phyloP scores from a whole-genome alignment of 2,888 invertebrate species.

The Notodonta ziczac region DNA sequence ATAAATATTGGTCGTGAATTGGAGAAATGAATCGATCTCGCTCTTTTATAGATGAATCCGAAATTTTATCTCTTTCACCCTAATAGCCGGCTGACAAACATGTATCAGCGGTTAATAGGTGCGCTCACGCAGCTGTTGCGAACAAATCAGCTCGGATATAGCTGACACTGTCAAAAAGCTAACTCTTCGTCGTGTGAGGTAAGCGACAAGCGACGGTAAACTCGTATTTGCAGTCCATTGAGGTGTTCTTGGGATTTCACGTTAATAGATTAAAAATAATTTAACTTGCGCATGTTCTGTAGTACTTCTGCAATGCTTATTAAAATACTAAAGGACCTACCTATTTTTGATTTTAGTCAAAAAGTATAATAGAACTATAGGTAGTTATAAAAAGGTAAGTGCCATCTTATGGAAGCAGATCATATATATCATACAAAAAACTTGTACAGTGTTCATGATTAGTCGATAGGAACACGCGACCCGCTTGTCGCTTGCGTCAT shows the following conservation, averaged over 20 bases:
- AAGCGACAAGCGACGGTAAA: slow-evolving; percentile 51
- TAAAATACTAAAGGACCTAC: too few relatives aligned
- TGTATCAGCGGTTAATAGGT: slow-evolving; percentile 85
- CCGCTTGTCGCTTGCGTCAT: slow-evolving; percentile 39
- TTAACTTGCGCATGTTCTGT: too few relatives aligned
- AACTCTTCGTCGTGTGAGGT: slow-evolving; percentile 55
- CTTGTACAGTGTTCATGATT: neutral
- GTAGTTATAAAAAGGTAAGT: too few relatives aligned
- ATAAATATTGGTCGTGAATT: slow-evolving; percentile 79
- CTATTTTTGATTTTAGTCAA: too few relatives aligned
- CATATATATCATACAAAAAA: too few relatives aligned
- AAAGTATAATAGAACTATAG: too few relatives aligned
- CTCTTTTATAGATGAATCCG: slow-evolving; percentile 74
- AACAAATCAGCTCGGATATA: slow-evolving; percentile 84
- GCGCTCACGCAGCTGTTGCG: slow-evolving; percentile 82
- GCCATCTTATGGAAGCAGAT: too few relatives aligned
- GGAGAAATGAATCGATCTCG: slow-evolving; percentile 80
- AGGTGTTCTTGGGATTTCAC: neutral
- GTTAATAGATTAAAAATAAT: too few relatives aligned
- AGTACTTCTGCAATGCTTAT: too few relatives aligned
- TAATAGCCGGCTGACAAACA: slow-evolving; percentile 85
- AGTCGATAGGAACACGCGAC: slow-evolving; percentile 16
- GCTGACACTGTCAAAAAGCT: slow-evolving; percentile 83
- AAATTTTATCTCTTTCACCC: slow-evolving; percentile 80
- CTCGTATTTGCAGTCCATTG: neutral